These are phyloP conservation scores for Meteorus colon DNA, from an alignment of 2,888 invertebrate genomes.

Conservation along the genomic window DNA sequence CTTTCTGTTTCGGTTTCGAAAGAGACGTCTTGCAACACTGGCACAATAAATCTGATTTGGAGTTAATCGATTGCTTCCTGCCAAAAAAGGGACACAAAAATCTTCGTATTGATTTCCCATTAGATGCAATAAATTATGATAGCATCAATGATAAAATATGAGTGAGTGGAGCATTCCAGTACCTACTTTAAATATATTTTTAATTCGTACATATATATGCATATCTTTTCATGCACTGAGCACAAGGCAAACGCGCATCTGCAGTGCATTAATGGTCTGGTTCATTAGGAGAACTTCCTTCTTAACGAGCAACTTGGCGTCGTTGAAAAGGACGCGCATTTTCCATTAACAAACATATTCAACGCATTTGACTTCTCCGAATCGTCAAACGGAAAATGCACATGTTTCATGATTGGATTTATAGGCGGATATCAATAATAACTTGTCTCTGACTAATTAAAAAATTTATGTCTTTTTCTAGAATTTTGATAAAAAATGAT, in stretches of 20 bases:
- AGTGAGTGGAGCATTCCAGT: not conserved
- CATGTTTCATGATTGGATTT: not conserved
- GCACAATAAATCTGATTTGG: not conserved
- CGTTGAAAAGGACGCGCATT: conserved; percentile 3
- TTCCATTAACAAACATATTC: conserved; percentile 13
- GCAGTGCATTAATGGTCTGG: conserved; percentile 47
- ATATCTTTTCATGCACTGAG: not conserved
- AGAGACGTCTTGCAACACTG: not conserved
- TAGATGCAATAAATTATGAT: not conserved
- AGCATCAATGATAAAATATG: not conserved
- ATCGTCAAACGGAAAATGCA: not conserved
- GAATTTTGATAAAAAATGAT: not conserved
- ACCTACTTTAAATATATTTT: not conserved
- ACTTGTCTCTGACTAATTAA: not conserved
- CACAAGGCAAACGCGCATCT: conserved; percentile 43
- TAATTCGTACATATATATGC: conserved; percentile 4
- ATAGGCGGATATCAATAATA: not conserved
- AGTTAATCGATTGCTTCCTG: not conserved
- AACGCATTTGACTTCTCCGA: not conserved
- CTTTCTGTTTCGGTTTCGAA: no score
- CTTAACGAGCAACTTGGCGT: conserved; percentile 27
- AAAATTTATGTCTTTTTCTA: not conserved
- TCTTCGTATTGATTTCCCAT: not conserved
- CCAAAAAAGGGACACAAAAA: not conserved
- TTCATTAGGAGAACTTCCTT: conserved; percentile 48